Evolutionary conservation across 2,797 vertebrate species (phyloP).

Genomic region (Cirrhinus molitorella): DNA sequence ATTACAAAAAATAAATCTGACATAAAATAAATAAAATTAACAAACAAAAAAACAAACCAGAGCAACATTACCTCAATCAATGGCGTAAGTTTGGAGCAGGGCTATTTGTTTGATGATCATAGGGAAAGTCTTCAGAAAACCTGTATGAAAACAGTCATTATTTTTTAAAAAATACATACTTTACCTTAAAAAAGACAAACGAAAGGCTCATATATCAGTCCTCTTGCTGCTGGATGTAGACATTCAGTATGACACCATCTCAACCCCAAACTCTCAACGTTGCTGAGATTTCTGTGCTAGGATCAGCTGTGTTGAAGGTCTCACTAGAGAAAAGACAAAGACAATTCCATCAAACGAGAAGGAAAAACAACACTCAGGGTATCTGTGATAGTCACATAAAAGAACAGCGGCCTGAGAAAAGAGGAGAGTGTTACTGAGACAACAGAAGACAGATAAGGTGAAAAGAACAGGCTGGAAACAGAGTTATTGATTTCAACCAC

Average conservation of each 20-base stretch:
- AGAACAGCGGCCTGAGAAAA: neutral
- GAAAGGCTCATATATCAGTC: neutral
- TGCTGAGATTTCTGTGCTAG: neutral
- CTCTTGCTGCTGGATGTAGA: neutral
- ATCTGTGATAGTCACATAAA: neutral
- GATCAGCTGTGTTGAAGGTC: slow-evolving; percentile 5
- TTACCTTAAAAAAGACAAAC: neutral
- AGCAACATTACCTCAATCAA: neutral
- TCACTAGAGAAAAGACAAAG: slow-evolving; percentile 1
- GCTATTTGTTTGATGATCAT: neutral
- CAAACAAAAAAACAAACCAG: neutral
- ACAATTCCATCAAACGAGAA: neutral
- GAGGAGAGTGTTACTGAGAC: neutral
- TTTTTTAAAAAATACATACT: neutral
- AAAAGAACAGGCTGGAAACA: slow-evolving; percentile 5
- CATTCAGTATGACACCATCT: neutral
- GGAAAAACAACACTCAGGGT: neutral
- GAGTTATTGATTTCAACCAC: neutral
- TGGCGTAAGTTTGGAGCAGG: neutral
- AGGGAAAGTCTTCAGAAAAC: neutral
- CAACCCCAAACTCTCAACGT: neutral
- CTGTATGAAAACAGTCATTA: neutral
- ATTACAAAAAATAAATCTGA: neutral
- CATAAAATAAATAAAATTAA: neutral
- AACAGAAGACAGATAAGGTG: slow-evolving; percentile 14